These are phyloP conservation scores for Yponomeuta plumbellus DNA, from an alignment of 2,888 invertebrate species.

Conservation along the genomic window DNA sequence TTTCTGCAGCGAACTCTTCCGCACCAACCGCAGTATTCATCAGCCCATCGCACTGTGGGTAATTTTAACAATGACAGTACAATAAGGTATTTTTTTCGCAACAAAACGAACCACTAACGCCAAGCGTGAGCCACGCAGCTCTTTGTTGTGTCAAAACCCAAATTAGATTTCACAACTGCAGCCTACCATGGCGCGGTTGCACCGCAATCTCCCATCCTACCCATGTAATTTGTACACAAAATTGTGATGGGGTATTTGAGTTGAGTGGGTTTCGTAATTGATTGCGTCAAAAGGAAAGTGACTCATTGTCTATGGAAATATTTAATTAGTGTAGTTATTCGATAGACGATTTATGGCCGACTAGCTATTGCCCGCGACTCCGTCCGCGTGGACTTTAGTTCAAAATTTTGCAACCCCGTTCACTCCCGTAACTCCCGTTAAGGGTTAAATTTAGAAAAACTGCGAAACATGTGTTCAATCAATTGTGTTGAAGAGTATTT, in stretches of 20 bases:
- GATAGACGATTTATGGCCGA: background rate
- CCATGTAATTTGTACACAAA: background rate
- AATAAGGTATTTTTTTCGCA: background rate
- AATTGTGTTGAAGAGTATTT: no score
- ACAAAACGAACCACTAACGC: background rate
- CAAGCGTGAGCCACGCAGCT: constrained; percentile 1
- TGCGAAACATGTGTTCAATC: no score
- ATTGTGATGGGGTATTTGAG: background rate
- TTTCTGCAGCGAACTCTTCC: no score
- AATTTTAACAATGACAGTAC: no score
- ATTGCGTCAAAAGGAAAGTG: background rate
- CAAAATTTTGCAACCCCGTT: no score
- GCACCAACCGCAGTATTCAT: no score
- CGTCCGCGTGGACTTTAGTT: no score
- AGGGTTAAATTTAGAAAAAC: no score
- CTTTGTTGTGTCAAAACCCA: background rate
- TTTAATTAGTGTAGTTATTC: background rate
- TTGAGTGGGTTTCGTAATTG: background rate
- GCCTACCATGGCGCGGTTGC: background rate
- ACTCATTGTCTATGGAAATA: background rate
- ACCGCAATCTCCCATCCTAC: background rate
- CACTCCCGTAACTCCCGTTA: no score
- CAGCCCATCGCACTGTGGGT: no score
- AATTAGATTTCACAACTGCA: constrained; percentile 2
- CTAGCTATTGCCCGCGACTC: no score